Percentiles rank a stretch among this genome's conserved stretches.
phyloP scores from a whole-genome alignment of 2,888 invertebrate species.

The Trissoscelio sp. region DNA sequence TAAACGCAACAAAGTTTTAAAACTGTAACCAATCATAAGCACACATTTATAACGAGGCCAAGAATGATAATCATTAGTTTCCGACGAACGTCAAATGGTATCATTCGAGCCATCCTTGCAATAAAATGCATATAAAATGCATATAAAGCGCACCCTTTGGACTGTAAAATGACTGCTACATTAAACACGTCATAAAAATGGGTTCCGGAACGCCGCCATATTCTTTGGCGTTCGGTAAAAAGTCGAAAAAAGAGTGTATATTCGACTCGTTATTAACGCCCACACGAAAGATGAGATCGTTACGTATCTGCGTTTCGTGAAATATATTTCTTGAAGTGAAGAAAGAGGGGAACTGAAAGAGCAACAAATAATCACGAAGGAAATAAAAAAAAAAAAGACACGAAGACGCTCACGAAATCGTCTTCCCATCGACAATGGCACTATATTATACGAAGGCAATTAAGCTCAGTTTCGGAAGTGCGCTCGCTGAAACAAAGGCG shows the following conservation, averaged over 20 bases:
- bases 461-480: conserved; percentile 75
- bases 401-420: conserved; percentile 72
- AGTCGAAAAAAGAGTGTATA: conserved; percentile 30
- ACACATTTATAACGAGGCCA: conserved; percentile 42
- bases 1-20: conserved; percentile 26
- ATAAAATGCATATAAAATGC: conserved; percentile 50
- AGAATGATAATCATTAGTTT: conserved; percentile 41
- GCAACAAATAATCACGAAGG: conserved; percentile 47
- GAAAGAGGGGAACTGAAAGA: conserved; percentile 27
- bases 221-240: conserved; percentile 12
- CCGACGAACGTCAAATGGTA: conserved; percentile 29
- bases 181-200: conserved; percentile 60
- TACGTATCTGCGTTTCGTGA: conserved; percentile 57
- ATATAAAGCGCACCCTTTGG: conserved; percentile 57
- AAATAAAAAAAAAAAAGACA: conserved; percentile 54
- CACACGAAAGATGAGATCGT: conserved; percentile 61
- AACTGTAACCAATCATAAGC: conserved; percentile 25
- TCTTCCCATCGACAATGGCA: conserved; percentile 74
- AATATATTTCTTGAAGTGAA: conserved; percentile 49
- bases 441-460: conserved; percentile 76
- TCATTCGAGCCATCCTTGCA: conserved; percentile 48
- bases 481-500: conserved; percentile 73
- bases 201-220: conserved; percentile 44
- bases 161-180: conserved; percentile 55
- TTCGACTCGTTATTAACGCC: conserved; percentile 62